Evolutionary conservation across 2,113 vertebrate genomes (phyloP).

Genomic region (Rhinoptilus africanus): DNA sequence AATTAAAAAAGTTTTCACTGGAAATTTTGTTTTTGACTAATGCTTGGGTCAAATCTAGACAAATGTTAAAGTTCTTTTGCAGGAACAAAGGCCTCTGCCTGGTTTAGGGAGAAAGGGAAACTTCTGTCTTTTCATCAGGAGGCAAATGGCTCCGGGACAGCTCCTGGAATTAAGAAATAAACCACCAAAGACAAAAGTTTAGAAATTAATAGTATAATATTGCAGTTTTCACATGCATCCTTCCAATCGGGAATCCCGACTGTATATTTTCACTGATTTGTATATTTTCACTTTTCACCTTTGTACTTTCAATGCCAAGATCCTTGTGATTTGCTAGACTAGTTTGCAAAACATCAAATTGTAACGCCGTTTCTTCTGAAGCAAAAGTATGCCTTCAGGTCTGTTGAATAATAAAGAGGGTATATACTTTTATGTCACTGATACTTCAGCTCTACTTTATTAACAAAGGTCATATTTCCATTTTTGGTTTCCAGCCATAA

Average conservation of each 20-base stretch:
- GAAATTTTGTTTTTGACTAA: neutral
- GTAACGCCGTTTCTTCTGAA: neutral
- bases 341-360: neutral
- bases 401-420: neutral
- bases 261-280: neutral
- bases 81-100: neutral
- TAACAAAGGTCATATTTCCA: conserved; percentile 53
- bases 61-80: neutral
- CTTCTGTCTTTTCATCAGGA: neutral
- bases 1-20: neutral
- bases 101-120: neutral
- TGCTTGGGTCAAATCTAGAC: neutral
- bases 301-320: neutral
- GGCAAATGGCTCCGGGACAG: neutral
- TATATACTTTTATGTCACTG: neutral
- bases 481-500: conserved; percentile 88
- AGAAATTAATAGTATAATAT: neutral
- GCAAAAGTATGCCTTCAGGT: neutral
- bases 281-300: neutral
- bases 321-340: neutral
- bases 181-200: neutral
- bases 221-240: neutral
- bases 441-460: conserved; percentile 5
- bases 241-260: neutral
- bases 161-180: neutral